Evolutionary conservation across 2,888 invertebrate species (phyloP), one percentile per base, ranked within the genome.

Genomic region (Chrysodeixis includens): DNA sequence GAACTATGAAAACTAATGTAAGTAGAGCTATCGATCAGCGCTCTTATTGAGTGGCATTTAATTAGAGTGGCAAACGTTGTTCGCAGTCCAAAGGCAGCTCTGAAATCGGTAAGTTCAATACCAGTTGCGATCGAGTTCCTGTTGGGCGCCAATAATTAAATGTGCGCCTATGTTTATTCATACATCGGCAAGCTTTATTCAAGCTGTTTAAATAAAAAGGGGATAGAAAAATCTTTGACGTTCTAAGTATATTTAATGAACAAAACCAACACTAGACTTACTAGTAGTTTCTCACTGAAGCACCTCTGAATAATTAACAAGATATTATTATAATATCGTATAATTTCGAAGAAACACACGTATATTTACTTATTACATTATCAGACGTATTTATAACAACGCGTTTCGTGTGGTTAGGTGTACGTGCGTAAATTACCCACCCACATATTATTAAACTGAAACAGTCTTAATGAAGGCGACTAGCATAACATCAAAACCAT

Each of bases 61-160:
- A 83, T 83, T 82, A 82, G 74, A 81, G 76, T 79, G 65, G 76
- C 65, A 57, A 76, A 66, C 74, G 71, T 63, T 69, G 76, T 74
- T 75, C 69, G 56, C 62, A 58, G 61, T 69, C 52, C 69, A 56
- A 65, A 71, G 56, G 65, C 69, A 60, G 52, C 66, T 32, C 66
- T 75, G 52, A 63, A 72, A 71, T 65, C 69, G 56, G 67, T 69
- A 68, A 78, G 67, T 76, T 78, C 62, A 65, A 51, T 68, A 60
- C 53, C 20, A 66, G 59, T 69, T 62, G 9, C 56, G 30, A 49
- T 22, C 32, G 55, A 69, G 56, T 52, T 66, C 64, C 62, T 54
- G 54, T 14, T 56, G 54, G 35, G 56, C 35, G 18, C 55, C 62
- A 40, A 66, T 58, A 62, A 58, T 56, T 58, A 62, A 65, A 66